A percentile compares a stretch with the other conserved stretches of the same genome.
Conservation (phyloP, 1,140 invertebrate species). For the Halictus rubicundus region DNA sequence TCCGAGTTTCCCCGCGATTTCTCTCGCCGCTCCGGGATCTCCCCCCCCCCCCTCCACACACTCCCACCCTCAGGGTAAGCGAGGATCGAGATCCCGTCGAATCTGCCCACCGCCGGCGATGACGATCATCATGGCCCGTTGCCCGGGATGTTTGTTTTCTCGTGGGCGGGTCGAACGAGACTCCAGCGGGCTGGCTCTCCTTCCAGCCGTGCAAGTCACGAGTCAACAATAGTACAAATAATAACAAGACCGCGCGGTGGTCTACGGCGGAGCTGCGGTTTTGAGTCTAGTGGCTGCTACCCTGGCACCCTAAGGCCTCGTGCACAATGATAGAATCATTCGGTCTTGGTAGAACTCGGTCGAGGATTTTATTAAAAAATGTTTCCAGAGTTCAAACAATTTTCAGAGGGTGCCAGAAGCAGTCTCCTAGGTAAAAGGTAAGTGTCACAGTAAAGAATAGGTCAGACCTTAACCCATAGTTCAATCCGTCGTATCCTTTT, state of each 20-base stretch:
- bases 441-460: no score
- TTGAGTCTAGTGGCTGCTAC: constrained; percentile 70
- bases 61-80: no score
- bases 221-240: constrained; percentile 81
- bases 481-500: no score
- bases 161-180: constrained; percentile 69
- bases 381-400: no score
- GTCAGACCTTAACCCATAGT: no score
- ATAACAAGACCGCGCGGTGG: constrained; percentile 75
- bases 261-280: constrained; percentile 66
- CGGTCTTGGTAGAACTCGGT: no score
- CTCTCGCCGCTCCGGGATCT: no score
- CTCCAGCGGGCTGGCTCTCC: constrained; percentile 51
- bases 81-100: background rate
- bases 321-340: constrained; percentile 38
- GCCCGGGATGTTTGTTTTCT: constrained; percentile 72
- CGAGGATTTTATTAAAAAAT: no score
- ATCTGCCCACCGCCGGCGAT: constrained; percentile 10
- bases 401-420: no score
- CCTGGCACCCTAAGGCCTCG: constrained; percentile 58
- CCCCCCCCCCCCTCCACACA: no score
- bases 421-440: no score
- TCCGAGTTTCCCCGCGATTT: no score
- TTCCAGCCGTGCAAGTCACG: constrained; percentile 77
- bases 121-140: constrained; percentile 45